phyloP scores from a whole-genome alignment of 2,797 vertebrate genomes.

The Hypotaenidia philippensis region DNA sequence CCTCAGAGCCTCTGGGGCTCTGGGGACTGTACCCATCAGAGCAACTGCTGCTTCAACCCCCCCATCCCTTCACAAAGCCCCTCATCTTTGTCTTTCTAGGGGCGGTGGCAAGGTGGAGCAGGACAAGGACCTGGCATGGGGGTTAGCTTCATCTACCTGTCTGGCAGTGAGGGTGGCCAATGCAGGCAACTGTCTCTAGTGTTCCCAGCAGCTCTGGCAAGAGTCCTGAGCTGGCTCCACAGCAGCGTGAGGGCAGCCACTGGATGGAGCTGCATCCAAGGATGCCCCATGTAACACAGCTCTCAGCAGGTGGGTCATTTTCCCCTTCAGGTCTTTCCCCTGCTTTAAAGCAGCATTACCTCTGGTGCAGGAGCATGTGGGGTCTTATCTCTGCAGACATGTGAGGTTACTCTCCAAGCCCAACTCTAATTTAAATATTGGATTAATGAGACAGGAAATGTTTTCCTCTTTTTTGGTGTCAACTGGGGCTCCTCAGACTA shows the following conservation, averaged over 20 bases:
- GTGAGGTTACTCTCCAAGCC: neutral
- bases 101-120: neutral
- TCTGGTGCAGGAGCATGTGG: neutral
- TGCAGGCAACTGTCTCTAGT: neutral
- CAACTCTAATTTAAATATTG: constrained; percentile 36
- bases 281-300: neutral
- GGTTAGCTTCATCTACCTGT: neutral
- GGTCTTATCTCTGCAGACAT: neutral
- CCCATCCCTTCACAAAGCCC: neutral
- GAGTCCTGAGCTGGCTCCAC: neutral
- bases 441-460: neutral
- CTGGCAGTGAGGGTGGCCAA: fast-evolving
- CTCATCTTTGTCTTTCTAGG: fast-evolving
- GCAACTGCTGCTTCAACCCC: neutral
- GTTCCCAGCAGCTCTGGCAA: neutral
- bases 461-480: neutral
- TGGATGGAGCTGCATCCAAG: neutral
- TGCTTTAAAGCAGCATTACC: neutral
- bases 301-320: neutral
- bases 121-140: neutral
- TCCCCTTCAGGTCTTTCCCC: neutral
- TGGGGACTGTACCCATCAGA: neutral
- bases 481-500: neutral
- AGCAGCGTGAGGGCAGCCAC: neutral
- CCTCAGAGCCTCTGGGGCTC: neutral